These are phyloP conservation scores for Spilosoma lubricipeda DNA, from an alignment of 2,888 invertebrate genomes.

Conservation along the genomic window DNA sequence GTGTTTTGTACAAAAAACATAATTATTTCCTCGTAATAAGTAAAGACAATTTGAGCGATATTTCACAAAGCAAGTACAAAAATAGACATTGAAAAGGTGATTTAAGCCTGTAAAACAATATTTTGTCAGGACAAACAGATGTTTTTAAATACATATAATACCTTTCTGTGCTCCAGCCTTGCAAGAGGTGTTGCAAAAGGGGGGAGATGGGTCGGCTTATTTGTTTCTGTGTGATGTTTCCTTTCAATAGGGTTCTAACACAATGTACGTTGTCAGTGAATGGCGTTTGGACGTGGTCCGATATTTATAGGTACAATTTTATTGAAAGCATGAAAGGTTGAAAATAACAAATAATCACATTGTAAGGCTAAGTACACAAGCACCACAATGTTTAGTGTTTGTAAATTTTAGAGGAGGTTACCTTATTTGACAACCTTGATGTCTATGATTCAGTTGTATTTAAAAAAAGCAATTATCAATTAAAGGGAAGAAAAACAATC, in stretches of 20 bases:
- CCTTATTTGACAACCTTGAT: neutral
- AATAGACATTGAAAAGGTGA: neutral
- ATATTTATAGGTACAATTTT: neutral
- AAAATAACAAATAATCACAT: neutral
- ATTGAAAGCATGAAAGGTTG: neutral
- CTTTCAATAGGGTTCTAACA: neutral
- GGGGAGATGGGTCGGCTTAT: neutral
- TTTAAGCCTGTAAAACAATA: neutral
- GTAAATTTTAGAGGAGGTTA: neutral
- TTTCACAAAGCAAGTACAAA: neutral
- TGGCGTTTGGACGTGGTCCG: neutral
- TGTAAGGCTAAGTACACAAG: neutral
- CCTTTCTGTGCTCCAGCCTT: neutral
- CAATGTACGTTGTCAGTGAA: neutral
- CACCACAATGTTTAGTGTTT: neutral
- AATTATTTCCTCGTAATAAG: neutral
- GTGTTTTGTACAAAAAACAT: neutral
- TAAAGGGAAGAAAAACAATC: neutral
- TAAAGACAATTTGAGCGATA: neutral
- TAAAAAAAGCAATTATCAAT: neutral
- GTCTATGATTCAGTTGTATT: neutral
- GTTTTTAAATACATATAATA: neutral
- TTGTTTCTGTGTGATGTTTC: neutral
- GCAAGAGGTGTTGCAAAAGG: neutral
- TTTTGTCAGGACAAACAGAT: neutral